Base-by-base conservation (phyloP, 1,140 invertebrate genomes). In the Papilio xuthus region DNA sequence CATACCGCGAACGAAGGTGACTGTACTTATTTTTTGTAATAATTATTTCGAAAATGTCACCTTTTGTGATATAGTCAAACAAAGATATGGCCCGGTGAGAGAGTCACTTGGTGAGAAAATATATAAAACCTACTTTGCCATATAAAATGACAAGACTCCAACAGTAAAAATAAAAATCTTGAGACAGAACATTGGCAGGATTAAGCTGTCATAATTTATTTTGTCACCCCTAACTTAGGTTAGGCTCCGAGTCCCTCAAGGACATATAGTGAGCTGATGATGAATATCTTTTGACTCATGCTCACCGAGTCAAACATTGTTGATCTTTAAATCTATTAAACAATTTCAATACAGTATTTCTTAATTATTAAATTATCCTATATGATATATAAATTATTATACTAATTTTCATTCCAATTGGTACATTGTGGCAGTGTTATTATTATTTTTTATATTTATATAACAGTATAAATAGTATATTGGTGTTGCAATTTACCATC, bases 281-380 rank as follows among this genome's bases (percentile, higher is more conserved):
- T n/a, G n/a, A n/a, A n/a, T n/a, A n/a, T n/a, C 32, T 37, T 37
- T 37, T 37, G 32, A 37, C 32, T 37, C 0, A 37, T 37, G 47
- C 13, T 18, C 47, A 50, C 15, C 4, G 47, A 18, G 18, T 18
- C 4, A 50, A 18, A 50, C 2, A 18, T 6, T n/a, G n/a, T n/a
- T n/a, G 4, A n/a, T n/a, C 0, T 18, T 18, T n/a, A 56, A 56
- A 56, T 23, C 53, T 75, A 20, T 75, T 75, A 75, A 75, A 75
- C 23, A 37, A 2, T 41, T 15, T 75, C 73, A 75, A 75, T 37
- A 75, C 73, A 75, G 71, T 23, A 47, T 42, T 56, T 56, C 26
- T 50, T 79, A 69, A 47, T 23, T 67, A 41, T 42, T 79, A 79
- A 20, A 44, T 80, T 78, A 78, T 4, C 63, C 67, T 71, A 75